A percentile compares a stretch with the other conserved stretches of the same genome.
Evolutionary conservation across 1,140 invertebrate species (phyloP).

Genomic region (Cydia splendana): DNA sequence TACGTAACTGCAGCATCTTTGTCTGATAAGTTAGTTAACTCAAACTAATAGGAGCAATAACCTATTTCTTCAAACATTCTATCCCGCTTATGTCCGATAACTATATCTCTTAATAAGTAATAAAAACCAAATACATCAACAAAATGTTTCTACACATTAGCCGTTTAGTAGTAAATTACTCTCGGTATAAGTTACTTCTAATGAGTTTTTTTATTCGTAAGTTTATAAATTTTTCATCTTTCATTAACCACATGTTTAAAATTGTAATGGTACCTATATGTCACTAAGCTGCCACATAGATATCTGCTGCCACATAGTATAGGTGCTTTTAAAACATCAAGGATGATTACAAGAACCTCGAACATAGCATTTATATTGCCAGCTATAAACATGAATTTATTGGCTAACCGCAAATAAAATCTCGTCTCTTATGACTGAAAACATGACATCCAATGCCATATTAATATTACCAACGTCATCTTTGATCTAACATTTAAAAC

Average conservation of each 20-base stretch:
- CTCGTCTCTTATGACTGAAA: conserved; percentile 43
- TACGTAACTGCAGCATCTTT: conserved; percentile 2
- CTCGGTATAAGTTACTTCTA: too few relatives aligned
- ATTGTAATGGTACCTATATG: not conserved
- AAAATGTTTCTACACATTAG: too few relatives aligned
- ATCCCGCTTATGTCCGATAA: not conserved
- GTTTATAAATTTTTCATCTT: too few relatives aligned
- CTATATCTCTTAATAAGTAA: not conserved
- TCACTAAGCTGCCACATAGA: not conserved
- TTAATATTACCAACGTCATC: not conserved
- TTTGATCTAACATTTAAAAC: conserved; percentile 4
- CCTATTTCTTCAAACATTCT: not conserved
- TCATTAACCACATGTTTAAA: not conserved
- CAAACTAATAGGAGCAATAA: not conserved
- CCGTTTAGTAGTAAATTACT: too few relatives aligned
- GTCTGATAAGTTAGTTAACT: not conserved
- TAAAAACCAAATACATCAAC: too few relatives aligned
- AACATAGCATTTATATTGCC: conserved; percentile 23
- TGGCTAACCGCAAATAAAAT: conserved; percentile 72
- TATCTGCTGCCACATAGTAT: not conserved
- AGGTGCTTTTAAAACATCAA: not conserved
- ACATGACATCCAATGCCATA: conserved; percentile 27
- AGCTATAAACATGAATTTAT: conserved; percentile 62
- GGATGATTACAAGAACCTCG: conserved; percentile 25
- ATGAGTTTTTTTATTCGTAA: too few relatives aligned